These are phyloP conservation scores for Esox masquinongy DNA, from an alignment of 2,797 vertebrate species.

Conservation along the genomic window DNA sequence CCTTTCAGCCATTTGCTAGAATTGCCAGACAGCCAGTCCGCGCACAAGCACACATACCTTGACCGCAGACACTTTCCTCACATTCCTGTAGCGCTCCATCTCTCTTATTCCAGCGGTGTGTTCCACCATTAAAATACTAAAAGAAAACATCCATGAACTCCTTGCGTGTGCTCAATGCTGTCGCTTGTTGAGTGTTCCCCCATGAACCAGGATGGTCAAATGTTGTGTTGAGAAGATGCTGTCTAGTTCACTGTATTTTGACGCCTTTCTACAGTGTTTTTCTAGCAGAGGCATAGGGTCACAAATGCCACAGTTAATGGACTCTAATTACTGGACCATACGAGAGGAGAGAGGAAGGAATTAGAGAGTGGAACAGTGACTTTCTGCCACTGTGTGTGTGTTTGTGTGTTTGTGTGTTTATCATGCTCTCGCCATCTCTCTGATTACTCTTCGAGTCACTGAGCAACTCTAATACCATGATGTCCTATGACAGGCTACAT, in stretches of 20 bases:
- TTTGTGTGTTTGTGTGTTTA: conserved; percentile 1
- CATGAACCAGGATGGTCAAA: conserved; percentile 56
- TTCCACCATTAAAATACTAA: conserved; percentile 54
- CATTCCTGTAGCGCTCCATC: conserved; percentile 52
- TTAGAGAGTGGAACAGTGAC: conserved; percentile 57
- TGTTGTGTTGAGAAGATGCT: conserved; percentile 44
- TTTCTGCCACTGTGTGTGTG: conserved; percentile 6
- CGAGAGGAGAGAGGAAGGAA: conserved; percentile 30
- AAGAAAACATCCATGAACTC: conserved; percentile 32
- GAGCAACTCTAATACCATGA: background rate
- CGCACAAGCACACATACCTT: background rate
- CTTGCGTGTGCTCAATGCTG: conserved; percentile 34
- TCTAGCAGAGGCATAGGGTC: conserved; percentile 61
- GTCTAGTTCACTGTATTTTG: conserved; percentile 74
- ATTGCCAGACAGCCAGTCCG: no score
- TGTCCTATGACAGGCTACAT: background rate
- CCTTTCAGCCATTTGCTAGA: no score
- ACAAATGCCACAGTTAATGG: conserved; percentile 70
- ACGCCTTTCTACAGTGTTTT: conserved; percentile 44
- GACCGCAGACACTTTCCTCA: conserved; percentile 30
- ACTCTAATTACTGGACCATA: conserved; percentile 67
- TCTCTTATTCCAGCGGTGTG: conserved; percentile 50
- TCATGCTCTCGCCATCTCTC: background rate
- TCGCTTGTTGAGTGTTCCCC: conserved; percentile 50
- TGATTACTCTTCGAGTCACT: conserved; percentile 12